Evolutionary conservation across 1,140 invertebrate species (phyloP), one percentile per base, ranked within the genome.

Genomic region (Sinonovacula constricta): DNA sequence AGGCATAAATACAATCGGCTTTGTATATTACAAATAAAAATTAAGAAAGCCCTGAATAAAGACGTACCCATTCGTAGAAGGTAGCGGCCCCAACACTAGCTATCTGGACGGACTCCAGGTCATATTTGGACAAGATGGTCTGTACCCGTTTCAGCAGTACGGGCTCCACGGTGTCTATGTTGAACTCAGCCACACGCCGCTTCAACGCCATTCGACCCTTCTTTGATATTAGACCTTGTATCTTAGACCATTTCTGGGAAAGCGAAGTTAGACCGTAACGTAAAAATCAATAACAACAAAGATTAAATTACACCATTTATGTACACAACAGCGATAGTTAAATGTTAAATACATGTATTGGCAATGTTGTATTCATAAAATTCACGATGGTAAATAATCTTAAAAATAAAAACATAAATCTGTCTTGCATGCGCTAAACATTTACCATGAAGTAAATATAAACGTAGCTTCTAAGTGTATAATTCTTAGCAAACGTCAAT

Each of bases 51-150:
- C n/a, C n/a, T n/a, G n/a, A n/a, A n/a, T n/a, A n/a, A n/a, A n/a
- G n/a, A n/a, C n/a, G n/a, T n/a, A 81, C 82, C 82, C 82, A 84
- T 33, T 78, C 77, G 63, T 79, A 84, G 49, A 84, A 84, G 2
- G 82, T 84, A 34, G 82, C 82, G 2, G 82, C 82, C n/a, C 82
- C 82, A 15, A 72, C 80, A 59, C 82, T 84, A 2, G 82, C 80
- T n/a, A 81, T 79, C 65, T 84, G 77, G 15, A 84, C 72, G 3
- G 74, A 71, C 24, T 72, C 77, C 14, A 84, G 24, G 51, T 84
- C 80, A 39, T 81, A 81, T 18, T 76, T 67, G 26, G 56, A 49
- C 10, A 84, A 28, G 3, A 84, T 84, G 22, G 54, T 26, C 28
- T 81, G 75, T 2, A 79, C 77, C 57, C 69, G 68, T 15, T n/a